Evolutionary conservation across 2,113 vertebrate genomes (phyloP), one percentile per base, ranked within the genome.

Genomic region (Gnathonemus echidnorhynchus): DNA sequence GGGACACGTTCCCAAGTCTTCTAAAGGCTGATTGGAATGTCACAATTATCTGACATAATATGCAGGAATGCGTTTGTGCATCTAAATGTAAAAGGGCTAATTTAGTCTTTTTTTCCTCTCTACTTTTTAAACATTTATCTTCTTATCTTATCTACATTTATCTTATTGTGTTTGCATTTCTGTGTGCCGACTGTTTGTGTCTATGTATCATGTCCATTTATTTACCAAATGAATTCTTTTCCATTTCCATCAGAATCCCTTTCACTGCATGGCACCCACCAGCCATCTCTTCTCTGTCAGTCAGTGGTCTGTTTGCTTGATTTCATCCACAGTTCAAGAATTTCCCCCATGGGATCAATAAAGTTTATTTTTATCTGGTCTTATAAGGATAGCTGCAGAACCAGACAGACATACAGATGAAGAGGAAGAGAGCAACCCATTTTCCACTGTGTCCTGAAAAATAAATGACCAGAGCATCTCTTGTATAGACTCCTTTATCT

Each of bases 1-100:
- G 56, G 56, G 56, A 62, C 56, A 56, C 0, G 19, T 56, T 56
- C 19, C 53, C 53, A 62, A n/a, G 56, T n/a, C 19, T 58, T 66
- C 3, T 13, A 70, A 70, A 31, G 62, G 10, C n/a, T 13, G 62
- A 70, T 13, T 27, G n/a, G n/a, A 70, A 70, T 70, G n/a, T 31
- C 62, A 70, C 62, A 70, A 31, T 70, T 31, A 31, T 70, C 10
- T 70, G 62, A 70, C 62, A 13, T 70, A 70, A 70, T 42, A n/a
- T 85, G 83, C 27, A 48, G 2, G 24, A 49, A 49, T 56, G 48
- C 49, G n/a, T 50, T 49, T 56, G 0, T 45, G 27, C 92, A 48
- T 90, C 91, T 66, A 95, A 93, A 95, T 95, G 50, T 58, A 21
- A 62, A 21, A 90, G 92, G 91, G 92, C 27, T 70, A 31, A 31